A percentile compares a stretch with the other conserved stretches of the same genome.
Conservation (phyloP, 2,113 vertebrate genomes). For the Tapirus terrestris region DNA sequence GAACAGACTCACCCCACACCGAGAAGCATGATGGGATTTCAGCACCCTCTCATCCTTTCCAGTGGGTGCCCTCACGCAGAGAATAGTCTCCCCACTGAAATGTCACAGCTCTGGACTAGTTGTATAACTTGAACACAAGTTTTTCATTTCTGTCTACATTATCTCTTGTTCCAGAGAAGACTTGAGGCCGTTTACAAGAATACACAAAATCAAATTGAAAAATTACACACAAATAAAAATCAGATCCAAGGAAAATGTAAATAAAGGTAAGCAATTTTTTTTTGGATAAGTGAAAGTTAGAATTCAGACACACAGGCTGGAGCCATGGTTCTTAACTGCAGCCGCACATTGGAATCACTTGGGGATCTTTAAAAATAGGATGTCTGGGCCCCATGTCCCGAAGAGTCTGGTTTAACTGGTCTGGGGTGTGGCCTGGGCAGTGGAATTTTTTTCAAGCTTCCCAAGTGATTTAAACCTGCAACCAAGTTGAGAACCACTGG, state of each 20-base stretch:
- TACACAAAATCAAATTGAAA: not conserved
- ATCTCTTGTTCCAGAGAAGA: not conserved
- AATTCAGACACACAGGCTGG: not conserved
- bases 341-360: not conserved
- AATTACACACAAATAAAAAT: not conserved
- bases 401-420: not conserved
- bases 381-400: not conserved
- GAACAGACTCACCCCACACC: not conserved
- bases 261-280: not conserved
- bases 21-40: not conserved
- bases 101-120: not conserved
- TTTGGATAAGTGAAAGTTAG: not conserved
- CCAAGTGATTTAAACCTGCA: not conserved
- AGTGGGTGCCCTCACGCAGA: rapidly evolving
- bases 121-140: not conserved
- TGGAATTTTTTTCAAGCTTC: not conserved
- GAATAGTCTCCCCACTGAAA: not conserved
- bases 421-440: not conserved
- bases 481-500: not conserved
- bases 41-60: not conserved
- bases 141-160: not conserved
- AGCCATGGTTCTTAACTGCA: not conserved
- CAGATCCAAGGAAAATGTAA: not conserved
- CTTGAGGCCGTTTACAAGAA: not conserved
- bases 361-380: not conserved